These are phyloP conservation scores for Laticauda colubrina DNA, from an alignment of 2,113 vertebrate species.

Conservation along the genomic window DNA sequence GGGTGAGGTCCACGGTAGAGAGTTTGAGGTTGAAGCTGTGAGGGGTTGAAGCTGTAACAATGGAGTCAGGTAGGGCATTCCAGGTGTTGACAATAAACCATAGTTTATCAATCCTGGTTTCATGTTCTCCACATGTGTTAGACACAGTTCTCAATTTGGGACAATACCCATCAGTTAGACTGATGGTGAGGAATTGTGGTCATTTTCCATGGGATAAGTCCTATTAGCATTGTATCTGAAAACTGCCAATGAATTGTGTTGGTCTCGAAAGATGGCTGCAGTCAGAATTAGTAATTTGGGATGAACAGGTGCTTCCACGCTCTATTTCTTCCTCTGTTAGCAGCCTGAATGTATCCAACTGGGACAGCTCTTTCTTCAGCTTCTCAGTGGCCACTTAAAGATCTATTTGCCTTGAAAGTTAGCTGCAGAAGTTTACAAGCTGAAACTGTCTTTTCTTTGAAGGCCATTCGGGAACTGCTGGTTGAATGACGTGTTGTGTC, in stretches of 20 bases:
- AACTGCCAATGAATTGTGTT: background rate
- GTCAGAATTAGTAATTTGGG: background rate
- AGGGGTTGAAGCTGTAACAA: too few species aligned
- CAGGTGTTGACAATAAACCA: background rate
- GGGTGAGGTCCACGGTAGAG: too few species aligned
- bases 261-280: background rate
- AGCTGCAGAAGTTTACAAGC: background rate
- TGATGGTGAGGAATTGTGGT: background rate
- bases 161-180: background rate
- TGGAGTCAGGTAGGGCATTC: too few species aligned
- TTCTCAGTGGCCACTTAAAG: background rate
- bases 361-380: background rate
- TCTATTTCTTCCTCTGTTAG: background rate
- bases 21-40: too few species aligned
- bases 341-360: background rate
- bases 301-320: background rate
- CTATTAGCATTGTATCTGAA: background rate
- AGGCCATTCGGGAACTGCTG: background rate
- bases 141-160: background rate
- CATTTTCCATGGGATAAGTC: background rate
- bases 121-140: background rate
- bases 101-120: background rate
- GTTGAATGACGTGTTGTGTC: background rate
- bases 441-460: background rate
- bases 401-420: background rate